Percentiles rank a stretch among this genome's conserved stretches.
phyloP scores from a whole-genome alignment of 2,797 vertebrate species.

The Natrix natrix region DNA sequence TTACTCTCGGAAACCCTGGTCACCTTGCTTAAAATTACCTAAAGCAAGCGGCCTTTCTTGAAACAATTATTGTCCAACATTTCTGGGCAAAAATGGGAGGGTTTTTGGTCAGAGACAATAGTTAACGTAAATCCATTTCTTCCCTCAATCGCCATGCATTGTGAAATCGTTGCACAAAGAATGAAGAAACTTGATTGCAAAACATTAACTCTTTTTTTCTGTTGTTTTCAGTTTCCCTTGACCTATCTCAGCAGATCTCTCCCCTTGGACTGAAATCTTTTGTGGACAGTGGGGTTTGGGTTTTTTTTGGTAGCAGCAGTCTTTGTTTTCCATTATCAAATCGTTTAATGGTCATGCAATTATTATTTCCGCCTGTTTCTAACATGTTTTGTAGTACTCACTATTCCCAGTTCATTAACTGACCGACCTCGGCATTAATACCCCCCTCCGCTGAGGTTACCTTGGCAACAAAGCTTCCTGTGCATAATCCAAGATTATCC shows the following conservation, averaged over 20 bases:
- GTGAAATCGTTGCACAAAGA: constrained; percentile 30
- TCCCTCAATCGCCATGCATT: constrained; percentile 4
- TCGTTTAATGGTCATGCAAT: constrained; percentile 65
- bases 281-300: neutral
- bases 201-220: neutral
- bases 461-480: constrained; percentile 84
- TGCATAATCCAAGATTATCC: constrained; percentile 82
- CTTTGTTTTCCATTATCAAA: constrained; percentile 64
- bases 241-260: constrained; percentile 35
- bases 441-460: constrained; percentile 69
- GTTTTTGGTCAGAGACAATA: neutral
- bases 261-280: constrained; percentile 41
- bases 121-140: constrained; percentile 26
- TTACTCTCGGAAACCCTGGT: neutral
- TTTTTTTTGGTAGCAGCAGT: constrained; percentile 37
- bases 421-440: constrained; percentile 74
- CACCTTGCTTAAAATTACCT: neutral
- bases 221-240: constrained; percentile 41
- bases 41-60: neutral
- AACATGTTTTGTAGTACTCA: constrained; percentile 67
- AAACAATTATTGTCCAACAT: neutral
- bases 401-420: constrained; percentile 80
- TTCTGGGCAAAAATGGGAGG: neutral
- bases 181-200: constrained; percentile 2
- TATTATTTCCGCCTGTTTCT: constrained; percentile 63